phyloP scores from a whole-genome alignment of 2,888 invertebrate genomes.

The Strigamia crassipes region DNA sequence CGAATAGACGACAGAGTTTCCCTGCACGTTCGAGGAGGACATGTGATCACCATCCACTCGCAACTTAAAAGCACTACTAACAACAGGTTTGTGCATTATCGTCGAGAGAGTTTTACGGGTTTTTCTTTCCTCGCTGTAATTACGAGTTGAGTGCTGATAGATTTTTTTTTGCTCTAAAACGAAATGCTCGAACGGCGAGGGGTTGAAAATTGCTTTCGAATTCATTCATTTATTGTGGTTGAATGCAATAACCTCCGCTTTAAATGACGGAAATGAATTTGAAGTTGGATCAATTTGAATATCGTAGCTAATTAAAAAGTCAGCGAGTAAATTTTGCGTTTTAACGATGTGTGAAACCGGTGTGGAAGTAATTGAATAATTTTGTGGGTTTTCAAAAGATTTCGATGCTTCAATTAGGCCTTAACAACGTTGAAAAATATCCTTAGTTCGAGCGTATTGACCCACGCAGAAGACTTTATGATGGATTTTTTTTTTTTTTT shows the following conservation, averaged over 20 bases:
- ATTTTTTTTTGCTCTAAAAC: neutral
- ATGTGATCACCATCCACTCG: constrained; percentile 54
- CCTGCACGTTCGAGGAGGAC: constrained; percentile 55
- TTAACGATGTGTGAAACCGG: neutral
- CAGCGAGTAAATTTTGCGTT: neutral
- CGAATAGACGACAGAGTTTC: constrained; percentile 50
- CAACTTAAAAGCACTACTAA: neutral
- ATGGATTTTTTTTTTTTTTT: neutral
- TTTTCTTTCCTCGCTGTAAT: neutral
- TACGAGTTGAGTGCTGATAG: neutral
- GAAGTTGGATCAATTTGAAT: constrained; percentile 19
- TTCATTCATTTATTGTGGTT: constrained; percentile 18
- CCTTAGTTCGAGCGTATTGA: neutral
- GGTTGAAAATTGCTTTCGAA: constrained; percentile 32
- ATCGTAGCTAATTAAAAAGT: constrained; percentile 1
- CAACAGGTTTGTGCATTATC: neutral
- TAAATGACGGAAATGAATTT: constrained; percentile 19
- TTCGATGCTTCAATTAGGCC: neutral
- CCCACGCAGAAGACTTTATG: neutral
- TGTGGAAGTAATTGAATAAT: constrained; percentile 8
- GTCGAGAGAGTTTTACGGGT: neutral
- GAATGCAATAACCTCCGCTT: neutral
- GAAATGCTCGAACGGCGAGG: neutral
- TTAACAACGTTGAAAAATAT: neutral
- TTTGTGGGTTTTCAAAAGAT: constrained; percentile 20